A percentile compares a stretch with the other conserved stretches of the same genome.
These are phyloP conservation scores for Allacma fusca DNA, from an alignment of 2,888 invertebrate species.

Conservation along the genomic window DNA sequence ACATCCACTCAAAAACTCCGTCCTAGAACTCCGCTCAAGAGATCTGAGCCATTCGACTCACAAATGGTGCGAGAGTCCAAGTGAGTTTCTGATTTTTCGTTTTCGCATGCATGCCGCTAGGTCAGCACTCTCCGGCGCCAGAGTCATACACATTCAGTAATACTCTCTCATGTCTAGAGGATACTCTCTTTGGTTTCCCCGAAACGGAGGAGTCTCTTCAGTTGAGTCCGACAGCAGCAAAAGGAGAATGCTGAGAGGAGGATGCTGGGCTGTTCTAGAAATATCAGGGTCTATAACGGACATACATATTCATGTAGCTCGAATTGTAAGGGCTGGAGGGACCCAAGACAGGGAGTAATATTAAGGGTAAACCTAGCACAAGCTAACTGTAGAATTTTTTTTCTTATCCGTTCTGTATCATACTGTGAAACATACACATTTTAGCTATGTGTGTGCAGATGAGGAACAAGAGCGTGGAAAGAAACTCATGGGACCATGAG, in stretches of 20 bases:
- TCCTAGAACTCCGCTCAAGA: conserved; percentile 4
- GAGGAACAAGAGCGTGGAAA: conserved; percentile 15
- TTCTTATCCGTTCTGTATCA: not conserved
- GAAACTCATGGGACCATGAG: not conserved
- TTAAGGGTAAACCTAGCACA: not conserved
- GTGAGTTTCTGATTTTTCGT: conserved; percentile 29
- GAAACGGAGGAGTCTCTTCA: too few relatives aligned
- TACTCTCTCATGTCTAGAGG: conserved; percentile 1
- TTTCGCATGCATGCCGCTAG: conserved; percentile 47
- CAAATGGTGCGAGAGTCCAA: conserved; percentile 23
- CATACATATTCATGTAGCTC: too few relatives aligned
- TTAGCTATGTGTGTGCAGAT: not conserved
- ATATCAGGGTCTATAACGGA: too few relatives aligned
- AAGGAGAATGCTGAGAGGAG: too few relatives aligned
- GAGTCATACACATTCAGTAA: conserved; percentile 10
- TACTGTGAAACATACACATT: conserved; percentile 2
- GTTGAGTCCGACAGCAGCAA: too few relatives aligned
- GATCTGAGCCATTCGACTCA: conserved; percentile 2
- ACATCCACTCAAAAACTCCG: conserved; percentile 5
- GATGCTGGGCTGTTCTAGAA: too few relatives aligned
- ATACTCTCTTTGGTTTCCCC: too few relatives aligned
- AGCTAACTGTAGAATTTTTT: not conserved
- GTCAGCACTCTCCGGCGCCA: conserved; percentile 55
- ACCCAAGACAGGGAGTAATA: not conserved
- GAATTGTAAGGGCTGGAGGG: too few relatives aligned